Evolutionary conservation across 1,140 invertebrate species (phyloP).

Genomic region (Aphelinus certus): DNA sequence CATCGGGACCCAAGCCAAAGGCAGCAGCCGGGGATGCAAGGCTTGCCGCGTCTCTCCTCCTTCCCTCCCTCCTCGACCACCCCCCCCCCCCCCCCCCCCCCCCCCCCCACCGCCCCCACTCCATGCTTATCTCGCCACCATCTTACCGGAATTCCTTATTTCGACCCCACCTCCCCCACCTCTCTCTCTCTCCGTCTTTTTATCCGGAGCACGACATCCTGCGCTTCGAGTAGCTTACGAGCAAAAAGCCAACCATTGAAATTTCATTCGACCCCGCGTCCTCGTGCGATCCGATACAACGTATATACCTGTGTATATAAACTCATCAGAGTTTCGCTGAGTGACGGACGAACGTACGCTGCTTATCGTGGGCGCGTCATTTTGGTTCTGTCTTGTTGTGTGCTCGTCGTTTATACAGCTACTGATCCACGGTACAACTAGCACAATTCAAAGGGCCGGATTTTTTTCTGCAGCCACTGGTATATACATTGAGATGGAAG

Average conservation of each 20-base stretch:
- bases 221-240: not conserved
- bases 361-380: no score
- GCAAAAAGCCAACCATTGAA: conserved; percentile 22
- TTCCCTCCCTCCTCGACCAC: not conserved
- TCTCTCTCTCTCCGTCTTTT: not conserved
- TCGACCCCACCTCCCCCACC: not conserved
- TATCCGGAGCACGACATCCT: no score
- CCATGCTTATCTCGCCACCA: conserved; percentile 20
- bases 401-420: no score
- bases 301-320: no score
- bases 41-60: conserved; percentile 28
- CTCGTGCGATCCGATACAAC: conserved; percentile 31
- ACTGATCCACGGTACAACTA: no score
- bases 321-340: no score
- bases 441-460: no score
- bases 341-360: no score
- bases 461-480: no score
- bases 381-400: no score
- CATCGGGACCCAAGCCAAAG: conserved; percentile 37
- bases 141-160: conserved; percentile 22
- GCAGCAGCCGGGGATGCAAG: conserved; percentile 35
- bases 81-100: not conserved
- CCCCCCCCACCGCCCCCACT: not conserved
- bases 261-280: conserved; percentile 25
- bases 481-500: no score